Percentiles rank a stretch among this genome's conserved stretches.
Conservation (phyloP, 2,888 invertebrate species). For the Leptinotarsa juncta region DNA sequence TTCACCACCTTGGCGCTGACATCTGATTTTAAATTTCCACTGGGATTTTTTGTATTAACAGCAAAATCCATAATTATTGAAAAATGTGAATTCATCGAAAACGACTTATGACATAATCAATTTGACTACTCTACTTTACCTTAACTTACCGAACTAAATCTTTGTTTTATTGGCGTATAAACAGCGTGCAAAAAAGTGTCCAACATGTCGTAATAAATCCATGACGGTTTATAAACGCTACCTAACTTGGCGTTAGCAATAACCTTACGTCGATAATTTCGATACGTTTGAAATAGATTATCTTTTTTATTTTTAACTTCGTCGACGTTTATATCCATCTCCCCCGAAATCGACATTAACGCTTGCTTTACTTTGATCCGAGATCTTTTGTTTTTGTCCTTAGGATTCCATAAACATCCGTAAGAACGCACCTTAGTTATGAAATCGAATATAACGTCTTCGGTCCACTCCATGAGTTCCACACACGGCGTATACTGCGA, state of each 20-base stretch:
- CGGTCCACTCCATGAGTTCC: constrained; percentile 8
- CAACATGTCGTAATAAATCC: constrained; percentile 13
- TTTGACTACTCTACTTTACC: background rate
- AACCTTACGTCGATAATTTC: constrained; percentile 17
- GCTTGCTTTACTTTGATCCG: constrained; percentile 1
- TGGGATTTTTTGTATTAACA: no score
- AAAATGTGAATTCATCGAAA: background rate
- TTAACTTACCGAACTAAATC: constrained; percentile 4
- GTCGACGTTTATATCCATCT: constrained; percentile 12
- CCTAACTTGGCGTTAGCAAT: background rate
- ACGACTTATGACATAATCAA: background rate
- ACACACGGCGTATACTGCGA: background rate
- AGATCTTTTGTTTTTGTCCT: constrained; percentile 5
- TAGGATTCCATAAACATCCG: constrained; percentile 17
- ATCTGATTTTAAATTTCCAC: no score
- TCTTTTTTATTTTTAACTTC: constrained; percentile 17
- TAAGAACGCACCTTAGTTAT: background rate
- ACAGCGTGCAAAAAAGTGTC: constrained; percentile 5
- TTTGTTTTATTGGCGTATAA: constrained; percentile 4
- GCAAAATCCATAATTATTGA: no score
- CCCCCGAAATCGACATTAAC: background rate
- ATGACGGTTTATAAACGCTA: constrained; percentile 3
- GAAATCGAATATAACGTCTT: background rate
- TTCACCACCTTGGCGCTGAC: no score
- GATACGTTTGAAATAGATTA: constrained; percentile 15